A percentile compares a stretch with the other conserved stretches of the same genome.
These are phyloP conservation scores for Xiphophorus hellerii DNA, from an alignment of 2,113 vertebrate species.

Conservation along the genomic window DNA sequence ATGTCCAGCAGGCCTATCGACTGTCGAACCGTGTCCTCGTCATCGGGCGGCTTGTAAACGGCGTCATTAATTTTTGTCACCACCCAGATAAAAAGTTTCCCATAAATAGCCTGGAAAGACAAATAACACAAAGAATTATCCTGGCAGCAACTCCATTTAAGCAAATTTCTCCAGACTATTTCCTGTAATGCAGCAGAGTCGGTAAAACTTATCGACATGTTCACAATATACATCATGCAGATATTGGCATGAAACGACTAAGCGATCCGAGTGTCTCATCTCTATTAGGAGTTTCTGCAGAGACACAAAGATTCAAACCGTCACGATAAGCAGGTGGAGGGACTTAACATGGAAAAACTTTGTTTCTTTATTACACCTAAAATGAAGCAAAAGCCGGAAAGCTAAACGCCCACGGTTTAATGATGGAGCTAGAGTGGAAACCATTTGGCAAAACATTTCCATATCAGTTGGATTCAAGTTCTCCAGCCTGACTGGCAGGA, in stretches of 20 bases:
- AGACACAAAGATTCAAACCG: too few species aligned
- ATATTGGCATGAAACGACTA: neutral
- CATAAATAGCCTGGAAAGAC: conserved; percentile 88
- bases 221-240: neutral
- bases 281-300: too few species aligned
- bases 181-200: neutral
- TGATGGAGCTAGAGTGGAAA: too few species aligned
- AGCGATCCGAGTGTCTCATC: too few species aligned
- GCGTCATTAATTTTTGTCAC: conserved; percentile 92
- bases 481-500: too few species aligned
- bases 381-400: too few species aligned
- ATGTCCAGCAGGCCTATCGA: conserved; percentile 95
- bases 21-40: conserved; percentile 66
- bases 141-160: neutral
- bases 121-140: conserved; percentile 14
- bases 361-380: too few species aligned
- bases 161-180: neutral
- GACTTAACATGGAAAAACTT: too few species aligned
- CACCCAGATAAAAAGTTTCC: conserved; percentile 92
- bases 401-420: too few species aligned
- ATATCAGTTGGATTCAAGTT: too few species aligned
- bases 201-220: neutral
- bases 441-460: too few species aligned
- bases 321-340: too few species aligned
- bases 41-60: conserved; percentile 83